These are phyloP conservation scores for Cenopis cana DNA, from an alignment of 2,888 invertebrate genomes.

Conservation along the genomic window DNA sequence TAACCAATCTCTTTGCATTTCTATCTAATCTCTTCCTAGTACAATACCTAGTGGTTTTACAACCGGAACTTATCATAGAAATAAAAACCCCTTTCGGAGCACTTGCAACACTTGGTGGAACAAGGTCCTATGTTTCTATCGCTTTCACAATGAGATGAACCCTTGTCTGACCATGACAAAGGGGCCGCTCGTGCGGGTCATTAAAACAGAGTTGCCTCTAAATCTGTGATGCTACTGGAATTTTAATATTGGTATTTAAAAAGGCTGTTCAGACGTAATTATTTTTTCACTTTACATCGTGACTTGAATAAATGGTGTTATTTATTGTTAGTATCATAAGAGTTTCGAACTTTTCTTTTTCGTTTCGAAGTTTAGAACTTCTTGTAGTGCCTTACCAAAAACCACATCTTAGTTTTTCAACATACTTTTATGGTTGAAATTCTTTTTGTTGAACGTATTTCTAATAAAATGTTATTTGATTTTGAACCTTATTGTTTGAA, in stretches of 20 bases:
- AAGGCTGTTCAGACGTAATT: neutral
- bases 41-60: constrained; percentile 10
- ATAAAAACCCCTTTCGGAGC: constrained; percentile 28
- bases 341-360: too few relatives aligned
- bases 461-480: too few relatives aligned
- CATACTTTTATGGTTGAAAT: too few relatives aligned
- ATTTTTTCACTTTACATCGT: neutral
- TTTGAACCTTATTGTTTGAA: too few relatives aligned
- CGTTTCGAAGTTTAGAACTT: too few relatives aligned
- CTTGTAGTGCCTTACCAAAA: too few relatives aligned
- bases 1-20: constrained; percentile 8
- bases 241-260: constrained; percentile 27
- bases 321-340: too few relatives aligned
- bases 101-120: neutral
- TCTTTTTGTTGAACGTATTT: too few relatives aligned
- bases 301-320: constrained; percentile 8
- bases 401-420: too few relatives aligned
- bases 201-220: constrained; percentile 22
- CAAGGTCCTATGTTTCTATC: constrained; percentile 7
- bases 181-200: constrained; percentile 20
- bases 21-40: constrained; percentile 16
- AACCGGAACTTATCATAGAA: constrained; percentile 19
- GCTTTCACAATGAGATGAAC: neutral
- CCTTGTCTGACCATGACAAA: constrained; percentile 9
- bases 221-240: constrained; percentile 26